Percentiles rank a stretch among this genome's conserved stretches.
Conservation (phyloP, 2,797 vertebrate species). For the Psittacula derbiana region DNA sequence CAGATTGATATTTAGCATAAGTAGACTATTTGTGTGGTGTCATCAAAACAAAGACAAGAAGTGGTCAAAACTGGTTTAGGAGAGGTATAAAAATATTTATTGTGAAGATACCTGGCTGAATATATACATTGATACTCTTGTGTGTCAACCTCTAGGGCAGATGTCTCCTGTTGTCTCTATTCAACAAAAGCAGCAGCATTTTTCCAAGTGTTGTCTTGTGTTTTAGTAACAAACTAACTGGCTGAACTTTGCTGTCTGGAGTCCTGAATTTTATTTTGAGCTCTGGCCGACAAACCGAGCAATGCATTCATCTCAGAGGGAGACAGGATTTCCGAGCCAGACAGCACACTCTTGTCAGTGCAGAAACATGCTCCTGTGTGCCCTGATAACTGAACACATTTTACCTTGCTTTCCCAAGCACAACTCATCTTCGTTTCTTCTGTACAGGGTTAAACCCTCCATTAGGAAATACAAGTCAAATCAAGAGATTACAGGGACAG, state of each 20-base stretch:
- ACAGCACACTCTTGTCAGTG: not conserved
- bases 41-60: not conserved
- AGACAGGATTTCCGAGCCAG: not conserved
- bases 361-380: not conserved
- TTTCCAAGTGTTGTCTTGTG: not conserved
- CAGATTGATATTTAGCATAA: not conserved
- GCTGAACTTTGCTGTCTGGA: not conserved
- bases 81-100: not conserved
- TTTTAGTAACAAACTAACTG: not conserved
- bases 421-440: not conserved
- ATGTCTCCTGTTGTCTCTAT: not conserved
- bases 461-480: conserved; percentile 26
- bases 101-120: not conserved
- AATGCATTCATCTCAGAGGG: not conserved
- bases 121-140: not conserved
- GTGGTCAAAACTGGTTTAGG: not conserved
- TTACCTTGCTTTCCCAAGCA: not conserved
- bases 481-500: conserved; percentile 32
- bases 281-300: not conserved
- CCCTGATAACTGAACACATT: not conserved
- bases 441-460: not conserved
- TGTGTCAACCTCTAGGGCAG: not conserved
- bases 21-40: not conserved
- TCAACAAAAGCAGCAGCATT: not conserved
- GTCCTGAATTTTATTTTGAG: not conserved